Percentiles rank a stretch among this genome's conserved stretches.
These are phyloP conservation scores for Sprattus sprattus DNA, from an alignment of 2,113 vertebrate species.

Conservation along the genomic window DNA sequence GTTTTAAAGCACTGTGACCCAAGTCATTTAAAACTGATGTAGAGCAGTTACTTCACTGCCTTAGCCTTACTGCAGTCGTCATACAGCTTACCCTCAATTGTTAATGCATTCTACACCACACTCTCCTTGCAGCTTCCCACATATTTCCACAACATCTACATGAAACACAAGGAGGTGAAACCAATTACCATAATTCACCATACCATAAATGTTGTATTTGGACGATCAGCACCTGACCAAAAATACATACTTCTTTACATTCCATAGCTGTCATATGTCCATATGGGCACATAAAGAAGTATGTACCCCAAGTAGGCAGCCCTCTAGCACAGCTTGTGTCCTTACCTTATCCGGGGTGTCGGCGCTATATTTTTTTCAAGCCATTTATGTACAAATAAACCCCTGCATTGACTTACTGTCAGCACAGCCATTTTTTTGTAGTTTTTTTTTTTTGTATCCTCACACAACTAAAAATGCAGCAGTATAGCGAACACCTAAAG, in stretches of 20 bases:
- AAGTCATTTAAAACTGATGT: not conserved
- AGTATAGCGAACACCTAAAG: slow-evolving; percentile 55
- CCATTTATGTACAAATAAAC: not conserved
- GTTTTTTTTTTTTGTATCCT: slow-evolving; percentile 24
- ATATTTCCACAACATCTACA: slow-evolving; percentile 38
- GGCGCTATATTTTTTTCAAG: slow-evolving; percentile 2
- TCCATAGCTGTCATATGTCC: slow-evolving; percentile 99
- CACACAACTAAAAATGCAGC: slow-evolving; percentile 8
- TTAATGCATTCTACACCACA: slow-evolving; percentile 59
- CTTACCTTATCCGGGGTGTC: slow-evolving; percentile 47
- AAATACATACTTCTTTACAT: slow-evolving; percentile 99
- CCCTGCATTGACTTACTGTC: slow-evolving; percentile 20
- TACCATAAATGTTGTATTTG: slow-evolving; percentile 44
- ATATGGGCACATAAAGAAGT: slow-evolving; percentile 99
- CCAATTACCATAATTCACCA: slow-evolving; percentile 19
- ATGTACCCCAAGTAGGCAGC: slow-evolving; percentile 93
- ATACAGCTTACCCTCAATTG: slow-evolving; percentile 61
- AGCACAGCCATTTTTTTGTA: slow-evolving; percentile 47
- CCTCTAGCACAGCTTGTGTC: slow-evolving; percentile 52
- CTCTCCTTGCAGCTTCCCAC: slow-evolving; percentile 36
- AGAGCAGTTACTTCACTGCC: not conserved
- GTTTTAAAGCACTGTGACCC: no score
- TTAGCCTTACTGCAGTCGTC: slow-evolving; percentile 64
- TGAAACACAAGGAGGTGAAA: slow-evolving; percentile 41
- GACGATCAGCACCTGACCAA: slow-evolving; percentile 83